Evolutionary conservation across 2,797 vertebrate species (phyloP), one percentile per base, ranked within the genome.

Genomic region (Argentina silus): DNA sequence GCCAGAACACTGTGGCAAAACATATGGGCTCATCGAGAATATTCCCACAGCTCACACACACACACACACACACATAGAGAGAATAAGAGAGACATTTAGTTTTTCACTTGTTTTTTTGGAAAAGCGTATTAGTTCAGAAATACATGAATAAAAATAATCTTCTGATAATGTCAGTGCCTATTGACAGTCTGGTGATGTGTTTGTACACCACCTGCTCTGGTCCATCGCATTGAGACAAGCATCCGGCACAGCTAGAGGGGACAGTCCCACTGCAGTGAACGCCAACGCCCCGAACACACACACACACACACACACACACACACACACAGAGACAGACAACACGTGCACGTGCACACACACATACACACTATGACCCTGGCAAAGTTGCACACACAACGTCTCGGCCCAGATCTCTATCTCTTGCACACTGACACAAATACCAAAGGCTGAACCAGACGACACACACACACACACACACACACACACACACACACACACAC

Each of bases 211-310:
- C 59, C 47, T 60, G 53, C 67, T 78, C 43, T 93, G n/a, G n/a
- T 94, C 83, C 90, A 91, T 91, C 85, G 90, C 79, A 81, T 81
- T 91, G 92, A 92, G 85, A 81, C 83, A 88, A 84, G 82, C 80
- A 88, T 82, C 69, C 53, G 10, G 73, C 57, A 70, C 73, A 67
- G 0, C 0, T 85, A 93, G 55, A 74, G 15, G 45, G 81, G 69
- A 70, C 67, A 71, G 73, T 63, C 78, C 78, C 68, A 14, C 48
- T 42, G 51, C 63, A 56, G 50, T 42, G 51, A 73, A 68, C 42
- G 67, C 27, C 47, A 60, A 62, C 64, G 42, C 75, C 7, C 70
- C 43, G 55, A 10, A 48, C n/a, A 8, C 17, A 17, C 66, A 61
- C 50, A 17, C 67, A 11, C 64, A 50, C 56, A 44, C n/a, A 71